Evolutionary conservation across 2,888 invertebrate species (phyloP).

Genomic region (Sesia bembeciformis): DNA sequence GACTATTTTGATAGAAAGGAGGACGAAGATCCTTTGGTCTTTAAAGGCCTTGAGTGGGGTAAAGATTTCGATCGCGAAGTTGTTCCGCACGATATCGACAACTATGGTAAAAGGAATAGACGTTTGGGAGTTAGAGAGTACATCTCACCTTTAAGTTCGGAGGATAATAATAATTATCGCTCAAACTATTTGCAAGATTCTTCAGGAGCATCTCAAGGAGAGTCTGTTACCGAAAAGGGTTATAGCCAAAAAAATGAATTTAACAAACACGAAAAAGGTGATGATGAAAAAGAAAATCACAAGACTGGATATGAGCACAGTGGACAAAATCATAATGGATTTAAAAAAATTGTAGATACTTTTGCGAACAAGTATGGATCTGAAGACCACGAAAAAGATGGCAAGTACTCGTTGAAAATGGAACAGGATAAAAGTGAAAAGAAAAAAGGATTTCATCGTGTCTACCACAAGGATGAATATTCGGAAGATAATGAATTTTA

Average conservation of each 20-base stretch:
- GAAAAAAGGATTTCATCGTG: conserved; percentile 45
- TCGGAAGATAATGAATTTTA: conserved; percentile 56
- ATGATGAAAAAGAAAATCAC: conserved; percentile 21
- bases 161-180: background rate
- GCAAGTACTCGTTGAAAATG: conserved; percentile 27
- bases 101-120: conserved; percentile 19
- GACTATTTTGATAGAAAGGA: conserved; percentile 43
- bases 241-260: conserved; percentile 20
- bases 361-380: conserved; percentile 51
- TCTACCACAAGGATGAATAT: conserved; percentile 61
- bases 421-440: conserved; percentile 47
- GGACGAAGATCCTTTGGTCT: conserved; percentile 39
- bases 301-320: conserved; percentile 20
- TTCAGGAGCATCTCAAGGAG: conserved; percentile 3
- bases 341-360: conserved; percentile 44
- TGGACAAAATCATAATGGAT: conserved; percentile 27
- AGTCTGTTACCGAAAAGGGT: conserved; percentile 20
- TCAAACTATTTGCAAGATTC: background rate
- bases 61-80: conserved; percentile 32
- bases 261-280: conserved; percentile 23
- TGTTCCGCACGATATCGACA: conserved; percentile 13
- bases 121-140: conserved; percentile 16
- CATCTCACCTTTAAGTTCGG: background rate
- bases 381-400: conserved; percentile 33
- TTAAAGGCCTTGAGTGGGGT: conserved; percentile 42